Evolutionary conservation across 1,140 invertebrate genomes (phyloP).

Genomic region (Schmidtea mediterranea): DNA sequence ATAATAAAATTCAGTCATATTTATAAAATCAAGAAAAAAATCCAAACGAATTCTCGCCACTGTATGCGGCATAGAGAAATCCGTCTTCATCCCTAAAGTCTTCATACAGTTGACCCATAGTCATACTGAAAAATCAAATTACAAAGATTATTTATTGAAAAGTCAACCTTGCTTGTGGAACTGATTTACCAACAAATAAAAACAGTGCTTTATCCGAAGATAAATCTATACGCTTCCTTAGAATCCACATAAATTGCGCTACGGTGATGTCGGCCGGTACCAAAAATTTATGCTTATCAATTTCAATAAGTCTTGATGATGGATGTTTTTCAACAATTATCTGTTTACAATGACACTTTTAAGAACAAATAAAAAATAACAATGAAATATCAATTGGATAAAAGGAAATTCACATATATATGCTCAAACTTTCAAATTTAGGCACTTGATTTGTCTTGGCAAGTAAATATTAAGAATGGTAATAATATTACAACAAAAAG

Average conservation of each 20-base stretch:
- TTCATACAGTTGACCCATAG: slow-evolving; percentile 29
- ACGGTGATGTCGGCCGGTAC: slow-evolving; percentile 31
- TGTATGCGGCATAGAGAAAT: slow-evolving; percentile 30
- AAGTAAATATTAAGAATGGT: no score
- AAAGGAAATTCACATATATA: no score
- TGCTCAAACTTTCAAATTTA: no score
- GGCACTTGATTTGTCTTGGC: no score
- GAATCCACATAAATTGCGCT: slow-evolving; percentile 33
- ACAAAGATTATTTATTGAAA: not conserved
- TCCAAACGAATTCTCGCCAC: slow-evolving; percentile 29
- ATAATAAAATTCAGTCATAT: not conserved
- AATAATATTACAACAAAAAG: no score
- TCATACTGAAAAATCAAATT: slow-evolving; percentile 7
- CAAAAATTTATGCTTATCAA: slow-evolving; percentile 31
- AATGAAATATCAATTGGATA: no score
- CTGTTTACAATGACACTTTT: no score
- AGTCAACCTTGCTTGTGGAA: slow-evolving; percentile 29
- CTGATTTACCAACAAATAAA: slow-evolving; percentile 28
- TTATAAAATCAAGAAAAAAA: no score
- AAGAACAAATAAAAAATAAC: no score
- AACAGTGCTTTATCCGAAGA: slow-evolving; percentile 30
- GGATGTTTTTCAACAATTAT: slow-evolving; percentile 30
- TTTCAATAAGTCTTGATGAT: slow-evolving; percentile 25
- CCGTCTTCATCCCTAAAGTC: slow-evolving; percentile 31
- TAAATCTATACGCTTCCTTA: slow-evolving; percentile 28